Evolutionary conservation across 37 sponge, comb jelly and placozoan species (phyloP).

Genomic region (Chondrilla cf. caribensis): DNA sequence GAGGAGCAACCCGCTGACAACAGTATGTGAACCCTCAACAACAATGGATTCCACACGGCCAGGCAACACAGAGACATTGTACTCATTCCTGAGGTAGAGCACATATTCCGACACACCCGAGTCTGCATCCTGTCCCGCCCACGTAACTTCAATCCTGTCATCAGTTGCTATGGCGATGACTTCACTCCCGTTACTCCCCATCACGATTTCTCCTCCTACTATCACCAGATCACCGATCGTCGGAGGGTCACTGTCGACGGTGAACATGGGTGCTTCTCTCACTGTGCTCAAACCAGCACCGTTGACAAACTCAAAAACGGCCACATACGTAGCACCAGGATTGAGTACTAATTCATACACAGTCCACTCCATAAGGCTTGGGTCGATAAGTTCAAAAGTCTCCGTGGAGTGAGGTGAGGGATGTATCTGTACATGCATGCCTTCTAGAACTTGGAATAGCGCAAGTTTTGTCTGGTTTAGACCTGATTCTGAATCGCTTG

Average conservation of each 20-base stretch:
- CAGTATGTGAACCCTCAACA: slow-evolving; percentile 4
- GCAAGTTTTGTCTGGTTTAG: slow-evolving; percentile 16
- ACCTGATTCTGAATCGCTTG: slow-evolving; percentile 46
- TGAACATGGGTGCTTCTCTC: slow-evolving; percentile 5
- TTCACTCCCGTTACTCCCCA: not conserved
- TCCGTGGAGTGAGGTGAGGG: slow-evolving; percentile 18
- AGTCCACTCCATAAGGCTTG: not conserved
- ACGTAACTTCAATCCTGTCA: slow-evolving; percentile 34
- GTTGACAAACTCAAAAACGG: slow-evolving; percentile 39
- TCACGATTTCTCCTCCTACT: not conserved
- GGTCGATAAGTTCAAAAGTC: not conserved
- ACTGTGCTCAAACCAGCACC: slow-evolving; percentile 28
- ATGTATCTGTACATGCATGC: slow-evolving; percentile 20
- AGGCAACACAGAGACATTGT: slow-evolving; percentile 10
- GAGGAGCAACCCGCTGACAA: slow-evolving; percentile 24
- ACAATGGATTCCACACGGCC: not conserved
- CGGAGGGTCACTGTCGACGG: slow-evolving; percentile 25
- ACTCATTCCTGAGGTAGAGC: slow-evolving; percentile 38
- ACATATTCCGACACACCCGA: slow-evolving; percentile 37
- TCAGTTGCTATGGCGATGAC: slow-evolving; percentile 18
- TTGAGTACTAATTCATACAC: slow-evolving; percentile 12
- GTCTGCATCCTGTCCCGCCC: slow-evolving; percentile 58
- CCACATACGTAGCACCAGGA: slow-evolving; percentile 39
- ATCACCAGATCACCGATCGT: not conserved
- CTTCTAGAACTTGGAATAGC: slow-evolving; percentile 44